Percentiles rank a stretch among this genome's conserved stretches.
phyloP scores from a whole-genome alignment of 2,113 vertebrate genomes.

The Puma concolor region DNA sequence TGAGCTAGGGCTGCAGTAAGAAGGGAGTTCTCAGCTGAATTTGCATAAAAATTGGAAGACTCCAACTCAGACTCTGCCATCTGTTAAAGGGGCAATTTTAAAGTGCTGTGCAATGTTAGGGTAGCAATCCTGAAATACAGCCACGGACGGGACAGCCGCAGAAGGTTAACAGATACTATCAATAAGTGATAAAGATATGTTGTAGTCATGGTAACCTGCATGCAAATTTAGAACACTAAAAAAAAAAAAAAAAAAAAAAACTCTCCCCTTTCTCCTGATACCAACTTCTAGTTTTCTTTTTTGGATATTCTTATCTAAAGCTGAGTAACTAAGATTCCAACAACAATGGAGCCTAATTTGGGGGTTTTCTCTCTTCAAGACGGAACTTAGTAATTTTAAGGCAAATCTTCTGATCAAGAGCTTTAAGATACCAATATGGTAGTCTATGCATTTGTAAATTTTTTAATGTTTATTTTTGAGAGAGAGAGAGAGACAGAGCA shows the following conservation, averaged over 20 bases:
- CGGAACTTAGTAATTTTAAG: conserved; percentile 66
- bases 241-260: background rate
- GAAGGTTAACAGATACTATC: conserved; percentile 59
- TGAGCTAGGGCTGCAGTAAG: background rate
- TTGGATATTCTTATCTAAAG: conserved; percentile 57
- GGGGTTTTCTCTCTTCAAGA: conserved; percentile 34
- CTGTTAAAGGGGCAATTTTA: conserved; percentile 6
- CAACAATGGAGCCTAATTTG: conserved; percentile 26
- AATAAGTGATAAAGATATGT: conserved; percentile 61
- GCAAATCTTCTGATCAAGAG: conserved; percentile 10
- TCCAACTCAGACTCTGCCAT: background rate
- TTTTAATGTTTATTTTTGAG: too few species aligned
- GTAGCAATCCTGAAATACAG: background rate
- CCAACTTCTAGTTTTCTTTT: conserved; percentile 26
- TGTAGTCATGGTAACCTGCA: conserved; percentile 69
- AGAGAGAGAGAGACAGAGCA: too few species aligned
- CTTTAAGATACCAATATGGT: conserved; percentile 73
- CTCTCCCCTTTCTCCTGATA: background rate
- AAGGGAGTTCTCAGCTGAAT: background rate
- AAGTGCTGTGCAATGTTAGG: conserved; percentile 25
- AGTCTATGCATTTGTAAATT: conserved; percentile 64
- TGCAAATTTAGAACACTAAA: conserved; percentile 64
- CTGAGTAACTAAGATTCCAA: conserved; percentile 33
- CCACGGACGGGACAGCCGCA: background rate
- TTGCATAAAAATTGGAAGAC: background rate